A percentile compares a stretch with the other conserved stretches of the same genome.
Conservation (phyloP, 2,113 vertebrate species). For the Bos taurus region ARS-UCD2.0 NC_037342.1:34396501-34397000, state of each 20-base stretch:
- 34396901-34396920: background rate
- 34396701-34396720: background rate
- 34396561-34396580: background rate
- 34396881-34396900: background rate
- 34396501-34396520: background rate
- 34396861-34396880: background rate
- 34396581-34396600: background rate
- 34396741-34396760: background rate
- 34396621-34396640: background rate
- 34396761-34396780: background rate
- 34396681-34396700: accelerated
- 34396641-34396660: background rate
- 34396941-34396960: background rate
- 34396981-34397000: background rate
- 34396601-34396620: background rate
- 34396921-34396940: background rate
- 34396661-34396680: background rate
- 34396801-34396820: background rate
- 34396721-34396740: background rate
- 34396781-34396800: background rate
- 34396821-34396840: background rate
- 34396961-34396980: background rate
- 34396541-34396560: background rate
- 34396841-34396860: background rate
- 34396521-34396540: background rate